Conservation (phyloP, 2,888 invertebrate species). For the Neelides folsomi region DNA sequence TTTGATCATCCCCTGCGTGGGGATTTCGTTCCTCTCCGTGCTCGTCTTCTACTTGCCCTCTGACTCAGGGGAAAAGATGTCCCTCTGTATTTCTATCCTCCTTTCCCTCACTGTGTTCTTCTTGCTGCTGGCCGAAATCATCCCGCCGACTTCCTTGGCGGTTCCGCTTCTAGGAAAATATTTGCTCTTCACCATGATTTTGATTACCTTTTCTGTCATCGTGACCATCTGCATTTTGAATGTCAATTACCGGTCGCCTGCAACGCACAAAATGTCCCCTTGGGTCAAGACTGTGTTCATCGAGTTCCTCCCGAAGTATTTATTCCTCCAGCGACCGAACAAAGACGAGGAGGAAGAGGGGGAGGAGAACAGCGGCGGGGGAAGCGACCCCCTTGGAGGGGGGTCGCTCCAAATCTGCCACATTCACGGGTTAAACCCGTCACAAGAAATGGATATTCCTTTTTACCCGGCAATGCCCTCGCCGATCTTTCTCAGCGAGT, state of each 20-base stretch:
- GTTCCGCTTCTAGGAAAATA: conserved; percentile 84
- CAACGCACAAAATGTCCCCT: conserved; percentile 77
- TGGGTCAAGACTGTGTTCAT: conserved; percentile 74
- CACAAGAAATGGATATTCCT: conserved; percentile 31
- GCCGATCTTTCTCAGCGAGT: conserved; percentile 33
- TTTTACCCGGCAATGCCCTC: conserved; percentile 32
- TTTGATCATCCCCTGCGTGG: conserved; percentile 91
- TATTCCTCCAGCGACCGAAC: conserved; percentile 76
- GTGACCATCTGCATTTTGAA: conserved; percentile 87
- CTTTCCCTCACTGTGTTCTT: conserved; percentile 89
- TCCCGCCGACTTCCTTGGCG: conserved; percentile 83
- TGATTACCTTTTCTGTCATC: conserved; percentile 82
- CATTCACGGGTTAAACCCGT: conserved; percentile 30
- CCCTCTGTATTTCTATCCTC: conserved; percentile 84
- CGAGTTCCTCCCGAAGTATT: conserved; percentile 61
- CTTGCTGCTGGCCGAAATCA: conserved; percentile 81
- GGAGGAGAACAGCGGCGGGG: conserved; percentile 15
- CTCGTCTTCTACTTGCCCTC: conserved; percentile 95
- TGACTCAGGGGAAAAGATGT: conserved; percentile 64
- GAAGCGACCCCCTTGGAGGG: conserved; percentile 3
- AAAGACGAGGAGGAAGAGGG: conserved; percentile 49
- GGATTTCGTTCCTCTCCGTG: conserved; percentile 90
- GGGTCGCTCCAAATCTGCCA: conserved; percentile 29
- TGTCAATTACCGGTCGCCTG: conserved; percentile 79
- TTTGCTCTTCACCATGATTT: conserved; percentile 84